phyloP scores from a whole-genome alignment of 2,888 invertebrate genomes.

The Eutolmus rufibarbis region DNA sequence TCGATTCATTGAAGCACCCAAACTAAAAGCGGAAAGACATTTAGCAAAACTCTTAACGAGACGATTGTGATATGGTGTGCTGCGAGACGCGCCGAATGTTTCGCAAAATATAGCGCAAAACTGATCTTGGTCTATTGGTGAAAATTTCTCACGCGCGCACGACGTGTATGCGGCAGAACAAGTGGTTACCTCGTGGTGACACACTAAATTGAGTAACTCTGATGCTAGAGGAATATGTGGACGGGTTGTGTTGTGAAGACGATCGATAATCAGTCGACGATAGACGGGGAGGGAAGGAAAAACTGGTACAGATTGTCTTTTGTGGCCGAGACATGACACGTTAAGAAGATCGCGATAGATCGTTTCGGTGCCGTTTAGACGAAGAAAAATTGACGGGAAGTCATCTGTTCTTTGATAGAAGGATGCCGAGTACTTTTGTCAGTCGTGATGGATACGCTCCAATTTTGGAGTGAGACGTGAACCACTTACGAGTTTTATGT shows the following conservation, averaged over 20 bases:
- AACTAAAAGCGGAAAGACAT: not conserved
- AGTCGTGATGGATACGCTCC: not conserved
- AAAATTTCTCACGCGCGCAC: not conserved
- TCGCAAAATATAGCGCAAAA: not conserved
- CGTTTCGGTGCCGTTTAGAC: not conserved
- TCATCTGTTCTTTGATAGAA: not conserved
- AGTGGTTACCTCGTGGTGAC: not conserved
- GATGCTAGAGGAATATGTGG: not conserved
- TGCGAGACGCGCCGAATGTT: not conserved
- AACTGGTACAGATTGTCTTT: not conserved
- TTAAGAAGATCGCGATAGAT: not conserved
- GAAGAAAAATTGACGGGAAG: slow-evolving; percentile 29
- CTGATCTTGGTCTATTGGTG: not conserved
- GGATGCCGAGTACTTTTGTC: not conserved
- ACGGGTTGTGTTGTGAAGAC: not conserved
- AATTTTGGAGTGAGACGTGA: not conserved
- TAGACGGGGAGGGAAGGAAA: not conserved
- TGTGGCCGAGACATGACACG: not conserved
- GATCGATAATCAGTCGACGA: not conserved
- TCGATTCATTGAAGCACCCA: not conserved
- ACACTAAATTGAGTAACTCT: not conserved
- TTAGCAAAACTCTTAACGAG: not conserved
- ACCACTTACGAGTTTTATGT: not conserved
- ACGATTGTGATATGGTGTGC: not conserved
- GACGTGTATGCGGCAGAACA: not conserved